Evolutionary conservation across 2,113 vertebrate species (phyloP), one percentile per base, ranked within the genome.

Genomic region (Ivindomyrus marchei): DNA sequence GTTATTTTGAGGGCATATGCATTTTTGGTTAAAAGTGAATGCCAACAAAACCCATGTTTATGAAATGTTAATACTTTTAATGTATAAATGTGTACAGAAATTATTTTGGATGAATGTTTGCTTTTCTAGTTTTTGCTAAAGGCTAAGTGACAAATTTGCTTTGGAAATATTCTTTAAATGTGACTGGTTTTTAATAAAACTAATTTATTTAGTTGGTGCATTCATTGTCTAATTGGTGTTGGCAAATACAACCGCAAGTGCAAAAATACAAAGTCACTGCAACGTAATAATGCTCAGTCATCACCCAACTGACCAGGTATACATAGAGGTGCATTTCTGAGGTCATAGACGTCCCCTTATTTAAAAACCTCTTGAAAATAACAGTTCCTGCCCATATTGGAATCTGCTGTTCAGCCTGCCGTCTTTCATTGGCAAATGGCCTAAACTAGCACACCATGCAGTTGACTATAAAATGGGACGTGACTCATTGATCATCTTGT

Each of bases 401-500:
- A 83, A 5, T 24, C 3, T 89, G 66, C 31, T 80, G 46, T 80
- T 8, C 3, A 36, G 17, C 49, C 21, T 46, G 77, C 31, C 47
- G 36, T 86, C 45, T 87, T 89, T 90, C 70, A 88, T 42, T 46
- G 62, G 24, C 27, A 85, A 85, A 87, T 39, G 50, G 58, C 85
- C 47, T 70, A 62, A 94, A 93, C 92, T 90, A 91, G 89, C 89
- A 89, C 91, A 89, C 45, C 85, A 89, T 70, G 94, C 95, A 94
- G 77, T 91, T 92, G 92, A 93, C 95, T 94, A 94, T 95, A 93
- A 96, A 96, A 96, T 95, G 90, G 93, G 95, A 95, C 95, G 89
- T 95, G 96, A 95, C 94, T 94, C 92, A 97, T 96, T 92, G 95
- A 97, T 96, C 91, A 92, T 62, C 9, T 45, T 89, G 88, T 87